These are phyloP conservation scores for Liasis olivaceus DNA, from an alignment of 2,797 vertebrate species.

Conservation along the genomic window DNA sequence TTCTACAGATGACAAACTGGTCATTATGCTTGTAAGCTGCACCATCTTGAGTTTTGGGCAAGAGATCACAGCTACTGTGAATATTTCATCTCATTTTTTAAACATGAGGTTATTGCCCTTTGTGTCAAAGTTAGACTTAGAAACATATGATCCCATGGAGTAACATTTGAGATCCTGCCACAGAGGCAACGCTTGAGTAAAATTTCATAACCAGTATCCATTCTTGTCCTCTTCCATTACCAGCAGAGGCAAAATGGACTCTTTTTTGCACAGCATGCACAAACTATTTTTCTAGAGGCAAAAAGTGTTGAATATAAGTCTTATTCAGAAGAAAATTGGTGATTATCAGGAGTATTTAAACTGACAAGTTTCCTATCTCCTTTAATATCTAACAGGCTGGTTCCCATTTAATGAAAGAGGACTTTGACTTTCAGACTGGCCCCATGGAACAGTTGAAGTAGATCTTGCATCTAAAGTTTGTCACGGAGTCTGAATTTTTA, in stretches of 20 bases:
- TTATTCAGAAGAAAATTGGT: background rate
- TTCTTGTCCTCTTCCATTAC: background rate
- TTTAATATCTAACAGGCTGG: background rate
- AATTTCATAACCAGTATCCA: background rate
- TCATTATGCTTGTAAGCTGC: background rate
- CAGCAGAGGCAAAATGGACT: background rate
- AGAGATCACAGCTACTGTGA: background rate
- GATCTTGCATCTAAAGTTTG: background rate
- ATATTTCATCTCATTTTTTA: background rate
- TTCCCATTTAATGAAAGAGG: background rate
- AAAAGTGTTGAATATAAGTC: background rate
- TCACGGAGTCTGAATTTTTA: background rate
- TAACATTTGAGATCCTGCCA: background rate
- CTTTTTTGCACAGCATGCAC: background rate
- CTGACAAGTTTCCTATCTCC: background rate
- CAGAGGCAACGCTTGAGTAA: background rate
- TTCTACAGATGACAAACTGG: background rate
- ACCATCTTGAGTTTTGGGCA: background rate
- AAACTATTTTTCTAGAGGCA: background rate
- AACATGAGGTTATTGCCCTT: background rate
- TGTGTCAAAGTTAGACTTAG: background rate
- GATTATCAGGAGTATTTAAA: background rate
- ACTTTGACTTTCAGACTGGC: background rate
- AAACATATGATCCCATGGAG: background rate
- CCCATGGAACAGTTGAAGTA: background rate